Base-by-base conservation (phyloP, 2,797 vertebrate genomes). In the Pelodytes ibericus region DNA sequence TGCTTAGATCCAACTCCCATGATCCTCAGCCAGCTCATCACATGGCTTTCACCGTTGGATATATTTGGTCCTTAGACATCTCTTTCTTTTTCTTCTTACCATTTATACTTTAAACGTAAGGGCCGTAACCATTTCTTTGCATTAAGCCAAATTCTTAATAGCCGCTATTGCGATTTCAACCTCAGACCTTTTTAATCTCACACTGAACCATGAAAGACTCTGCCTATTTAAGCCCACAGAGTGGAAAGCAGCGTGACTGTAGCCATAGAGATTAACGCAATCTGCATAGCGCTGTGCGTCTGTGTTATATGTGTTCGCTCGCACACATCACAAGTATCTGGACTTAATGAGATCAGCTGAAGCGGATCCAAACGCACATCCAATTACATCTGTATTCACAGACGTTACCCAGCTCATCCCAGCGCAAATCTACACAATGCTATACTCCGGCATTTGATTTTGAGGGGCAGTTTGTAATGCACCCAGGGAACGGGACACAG, bases 301-400 rank as follows among this genome's bases (percentile, higher is more conserved):
- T 67, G 25, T 61, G 70, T n/a, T 64, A 67, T 78, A 72, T 67
- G 49, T 65, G 24, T 30, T n/a, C n/a, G 69, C 41, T 56, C 22
- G 18, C 20, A 57, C 39, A 27, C 69, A 61, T 72, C 53, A 67
- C 7, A 72, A 72, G 75, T 27, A 58, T 61, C 39, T 31, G 61
- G 69, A 36, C 69, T 29, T 31, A 77, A 57, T 58, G 63, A 77
- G 53, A 72, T 67, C 75, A 72, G 61, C 20, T 53, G 75, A 67
- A 78, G 69, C 70, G 41, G 18, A 67, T 72, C 68, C 75, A 66
- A 57, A 66, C 49, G 75, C 66, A 77, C 20, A 49, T 60, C 69
- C 62, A 72, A 78, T 78, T 72, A 72, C 64, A 72, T 78, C 75
- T 31, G 63, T 67, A 72, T 67, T 61, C 69, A 61, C 69, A 78